phyloP scores from a whole-genome alignment of 2,113 vertebrate genomes.

The Odocoileus virginianus region DNA sequence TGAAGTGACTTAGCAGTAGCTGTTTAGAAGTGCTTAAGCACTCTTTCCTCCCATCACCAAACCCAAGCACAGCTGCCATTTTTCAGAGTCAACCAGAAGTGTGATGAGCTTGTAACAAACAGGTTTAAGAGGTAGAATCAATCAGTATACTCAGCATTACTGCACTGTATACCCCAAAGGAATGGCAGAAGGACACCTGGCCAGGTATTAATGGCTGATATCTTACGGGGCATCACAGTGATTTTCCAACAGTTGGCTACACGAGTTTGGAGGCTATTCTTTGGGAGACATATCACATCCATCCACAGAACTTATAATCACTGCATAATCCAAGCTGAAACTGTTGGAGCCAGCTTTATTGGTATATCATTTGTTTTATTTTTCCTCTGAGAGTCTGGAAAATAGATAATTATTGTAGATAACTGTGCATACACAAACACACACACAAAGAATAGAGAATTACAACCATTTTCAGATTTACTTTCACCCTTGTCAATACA shows the following conservation, averaged over 20 bases:
- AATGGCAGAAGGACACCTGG: not conserved
- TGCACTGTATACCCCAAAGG: not conserved
- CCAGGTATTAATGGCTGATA: not conserved
- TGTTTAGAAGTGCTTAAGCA: not conserved
- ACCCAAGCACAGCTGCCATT: not conserved
- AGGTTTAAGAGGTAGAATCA: not conserved
- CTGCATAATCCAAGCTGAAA: not conserved
- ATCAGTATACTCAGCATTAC: not conserved
- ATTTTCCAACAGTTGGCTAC: not conserved
- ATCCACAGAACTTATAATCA: not conserved
- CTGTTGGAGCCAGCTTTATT: not conserved
- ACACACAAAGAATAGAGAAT: not conserved
- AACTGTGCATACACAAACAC: not conserved
- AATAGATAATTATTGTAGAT: not conserved
- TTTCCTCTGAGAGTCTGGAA: not conserved
- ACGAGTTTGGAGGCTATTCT: not conserved
- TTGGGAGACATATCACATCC: not conserved
- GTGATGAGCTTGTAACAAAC: not conserved
- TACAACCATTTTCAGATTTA: not conserved
- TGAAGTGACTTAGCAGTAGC: not conserved
- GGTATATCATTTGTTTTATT: not conserved
- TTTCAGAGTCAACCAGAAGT: slow-evolving; percentile 32
- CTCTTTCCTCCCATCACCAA: not conserved
- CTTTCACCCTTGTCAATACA: not conserved
- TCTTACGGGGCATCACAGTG: not conserved